phyloP scores from a whole-genome alignment of 2,888 invertebrate genomes.

The Eupsilia transversa region DNA sequence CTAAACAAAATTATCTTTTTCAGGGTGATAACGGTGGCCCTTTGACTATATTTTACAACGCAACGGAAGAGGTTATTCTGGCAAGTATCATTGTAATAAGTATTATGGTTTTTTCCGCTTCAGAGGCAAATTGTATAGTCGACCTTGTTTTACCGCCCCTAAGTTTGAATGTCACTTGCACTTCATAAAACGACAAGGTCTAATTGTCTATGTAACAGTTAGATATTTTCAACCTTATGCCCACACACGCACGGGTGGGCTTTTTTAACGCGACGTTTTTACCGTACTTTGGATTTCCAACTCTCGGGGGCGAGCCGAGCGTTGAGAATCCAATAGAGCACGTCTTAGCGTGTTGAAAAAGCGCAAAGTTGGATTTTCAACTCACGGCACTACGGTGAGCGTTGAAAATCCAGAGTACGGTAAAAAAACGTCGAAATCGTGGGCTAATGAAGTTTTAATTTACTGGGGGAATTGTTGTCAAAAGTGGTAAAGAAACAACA shows the following conservation, averaged over 20 bases:
- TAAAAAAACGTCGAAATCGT: too few relatives aligned
- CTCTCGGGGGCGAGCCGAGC: too few relatives aligned
- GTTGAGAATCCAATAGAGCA: too few relatives aligned
- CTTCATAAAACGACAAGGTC: background rate
- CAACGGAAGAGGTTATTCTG: conserved; percentile 81
- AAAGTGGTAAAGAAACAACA: background rate
- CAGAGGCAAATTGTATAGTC: background rate
- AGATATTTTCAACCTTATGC: too few relatives aligned
- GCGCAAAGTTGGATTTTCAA: too few relatives aligned
- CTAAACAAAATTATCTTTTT: conserved; percentile 49
- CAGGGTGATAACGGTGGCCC: conserved; percentile 89
- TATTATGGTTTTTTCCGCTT: background rate
- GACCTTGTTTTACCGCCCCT: background rate
- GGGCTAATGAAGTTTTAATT: background rate
- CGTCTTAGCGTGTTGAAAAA: too few relatives aligned
- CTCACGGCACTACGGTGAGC: too few relatives aligned
- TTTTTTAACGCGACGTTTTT: too few relatives aligned
- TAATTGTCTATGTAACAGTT: background rate
- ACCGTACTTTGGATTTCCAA: too few relatives aligned
- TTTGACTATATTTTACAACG: conserved; percentile 80
- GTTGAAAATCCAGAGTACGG: too few relatives aligned
- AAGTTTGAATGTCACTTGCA: background rate
- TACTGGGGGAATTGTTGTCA: background rate
- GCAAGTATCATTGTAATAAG: conserved; percentile 69
- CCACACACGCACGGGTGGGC: too few relatives aligned